Percentiles rank a stretch among this genome's conserved stretches.
Conservation (phyloP, 53 echinoderm and acorn worm genomes). For the Antedon mediterranea region DNA sequence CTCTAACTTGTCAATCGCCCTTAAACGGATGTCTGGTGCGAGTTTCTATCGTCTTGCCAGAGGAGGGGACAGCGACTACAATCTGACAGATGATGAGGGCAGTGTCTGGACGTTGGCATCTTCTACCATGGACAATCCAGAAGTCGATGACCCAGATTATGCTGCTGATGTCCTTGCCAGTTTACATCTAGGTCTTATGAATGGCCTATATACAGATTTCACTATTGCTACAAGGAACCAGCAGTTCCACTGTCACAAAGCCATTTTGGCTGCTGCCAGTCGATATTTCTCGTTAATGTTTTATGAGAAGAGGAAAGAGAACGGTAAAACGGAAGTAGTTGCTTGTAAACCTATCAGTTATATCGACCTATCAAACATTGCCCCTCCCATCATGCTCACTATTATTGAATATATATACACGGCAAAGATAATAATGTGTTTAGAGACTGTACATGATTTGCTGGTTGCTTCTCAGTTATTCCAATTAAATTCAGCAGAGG, state of each 20-base stretch:
- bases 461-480: slow-evolving; percentile 66
- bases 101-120: slow-evolving; percentile 90
- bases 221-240: slow-evolving; percentile 52
- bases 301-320: slow-evolving; percentile 9
- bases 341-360: slow-evolving; percentile 51
- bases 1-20: background rate
- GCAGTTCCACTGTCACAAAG: slow-evolving; percentile 73
- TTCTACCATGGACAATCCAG: slow-evolving; percentile 52
- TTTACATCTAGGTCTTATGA: slow-evolving; percentile 52
- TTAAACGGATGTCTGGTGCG: slow-evolving; percentile 38
- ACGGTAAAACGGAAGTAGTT: slow-evolving; percentile 66
- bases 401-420: slow-evolving; percentile 88
- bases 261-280: slow-evolving; percentile 82
- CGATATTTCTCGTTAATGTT: slow-evolving; percentile 74
- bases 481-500: slow-evolving; percentile 83
- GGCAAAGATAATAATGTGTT: slow-evolving; percentile 66
- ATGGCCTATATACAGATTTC: slow-evolving; percentile 74
- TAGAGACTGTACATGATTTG: slow-evolving; percentile 60
- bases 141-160: slow-evolving; percentile 91
- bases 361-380: slow-evolving; percentile 57
- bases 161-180: slow-evolving; percentile 79
- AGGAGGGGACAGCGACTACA: slow-evolving; percentile 71
- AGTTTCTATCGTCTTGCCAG: slow-evolving; percentile 83
- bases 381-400: slow-evolving; percentile 64
- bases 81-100: slow-evolving; percentile 71